Evolutionary conservation across 2,113 vertebrate genomes (phyloP).

Genomic region (Myrmecophaga tridactyla): DNA sequence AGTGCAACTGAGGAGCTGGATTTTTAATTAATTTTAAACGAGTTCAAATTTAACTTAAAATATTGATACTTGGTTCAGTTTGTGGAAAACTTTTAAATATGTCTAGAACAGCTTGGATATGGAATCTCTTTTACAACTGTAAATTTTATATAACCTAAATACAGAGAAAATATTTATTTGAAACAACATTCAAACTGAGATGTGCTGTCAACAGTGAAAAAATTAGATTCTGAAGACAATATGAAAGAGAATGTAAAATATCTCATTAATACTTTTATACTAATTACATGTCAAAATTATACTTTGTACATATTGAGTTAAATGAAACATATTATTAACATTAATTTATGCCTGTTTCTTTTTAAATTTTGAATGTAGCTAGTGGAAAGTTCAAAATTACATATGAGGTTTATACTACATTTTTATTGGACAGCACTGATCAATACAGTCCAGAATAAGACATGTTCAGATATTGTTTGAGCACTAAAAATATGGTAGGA

Average conservation of each 20-base stretch:
- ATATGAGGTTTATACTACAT: background rate
- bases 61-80: background rate
- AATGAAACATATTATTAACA: background rate
- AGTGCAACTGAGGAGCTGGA: background rate
- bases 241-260: background rate
- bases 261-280: background rate
- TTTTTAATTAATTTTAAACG: slow-evolving; percentile 1
- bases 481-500: background rate
- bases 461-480: background rate
- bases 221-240: background rate
- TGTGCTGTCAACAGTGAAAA: background rate
- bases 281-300: background rate
- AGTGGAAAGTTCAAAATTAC: background rate
- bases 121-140: slow-evolving; percentile 14
- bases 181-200: background rate
- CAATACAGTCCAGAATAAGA: background rate
- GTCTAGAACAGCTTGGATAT: background rate
- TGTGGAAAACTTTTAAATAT: background rate
- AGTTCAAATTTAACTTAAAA: slow-evolving; percentile 8
- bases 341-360: slow-evolving; percentile 7
- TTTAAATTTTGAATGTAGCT: background rate
- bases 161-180: background rate
- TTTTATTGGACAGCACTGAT: background rate
- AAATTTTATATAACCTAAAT: slow-evolving; percentile 29
- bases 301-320: background rate